Evolutionary conservation across 2,113 vertebrate genomes (phyloP).

Genomic region (Malurus elegans): DNA sequence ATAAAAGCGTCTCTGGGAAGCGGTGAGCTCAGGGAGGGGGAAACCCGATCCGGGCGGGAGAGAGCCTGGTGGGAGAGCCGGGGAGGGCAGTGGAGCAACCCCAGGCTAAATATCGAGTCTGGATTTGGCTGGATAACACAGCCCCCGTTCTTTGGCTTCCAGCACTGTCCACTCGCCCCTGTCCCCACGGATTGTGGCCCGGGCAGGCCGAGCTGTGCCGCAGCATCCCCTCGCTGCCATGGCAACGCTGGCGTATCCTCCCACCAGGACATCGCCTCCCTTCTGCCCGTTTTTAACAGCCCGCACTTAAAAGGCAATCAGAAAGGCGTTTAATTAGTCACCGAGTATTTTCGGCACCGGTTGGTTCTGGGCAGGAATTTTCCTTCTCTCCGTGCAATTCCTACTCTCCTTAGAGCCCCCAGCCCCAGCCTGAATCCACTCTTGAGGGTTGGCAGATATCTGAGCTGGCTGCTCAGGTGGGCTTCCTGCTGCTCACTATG

Average conservation of each 20-base stretch:
- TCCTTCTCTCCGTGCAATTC: not conserved
- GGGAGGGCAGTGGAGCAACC: not conserved
- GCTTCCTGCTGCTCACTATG: not conserved
- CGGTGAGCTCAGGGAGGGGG: not conserved
- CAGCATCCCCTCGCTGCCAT: not conserved
- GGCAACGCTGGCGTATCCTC: not conserved
- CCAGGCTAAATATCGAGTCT: not conserved
- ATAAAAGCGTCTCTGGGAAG: not conserved
- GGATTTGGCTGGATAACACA: not conserved
- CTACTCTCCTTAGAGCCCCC: not conserved
- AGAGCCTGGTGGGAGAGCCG: not conserved
- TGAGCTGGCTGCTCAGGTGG: accelerated
- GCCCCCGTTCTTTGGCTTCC: not conserved
- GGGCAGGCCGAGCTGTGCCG: not conserved
- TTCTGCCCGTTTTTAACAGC: not conserved
- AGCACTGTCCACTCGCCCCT: not conserved
- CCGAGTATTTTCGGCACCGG: not conserved
- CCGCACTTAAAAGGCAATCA: not conserved
- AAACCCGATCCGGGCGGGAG: not conserved
- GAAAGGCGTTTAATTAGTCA: not conserved
- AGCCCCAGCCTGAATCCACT: not conserved
- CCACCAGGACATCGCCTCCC: not conserved
- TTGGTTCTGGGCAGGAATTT: not conserved
- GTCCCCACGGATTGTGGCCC: not conserved
- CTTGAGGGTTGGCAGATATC: not conserved